Base-by-base conservation (phyloP, 1,140 invertebrate genomes). In the Diploscapter pachys region DNA sequence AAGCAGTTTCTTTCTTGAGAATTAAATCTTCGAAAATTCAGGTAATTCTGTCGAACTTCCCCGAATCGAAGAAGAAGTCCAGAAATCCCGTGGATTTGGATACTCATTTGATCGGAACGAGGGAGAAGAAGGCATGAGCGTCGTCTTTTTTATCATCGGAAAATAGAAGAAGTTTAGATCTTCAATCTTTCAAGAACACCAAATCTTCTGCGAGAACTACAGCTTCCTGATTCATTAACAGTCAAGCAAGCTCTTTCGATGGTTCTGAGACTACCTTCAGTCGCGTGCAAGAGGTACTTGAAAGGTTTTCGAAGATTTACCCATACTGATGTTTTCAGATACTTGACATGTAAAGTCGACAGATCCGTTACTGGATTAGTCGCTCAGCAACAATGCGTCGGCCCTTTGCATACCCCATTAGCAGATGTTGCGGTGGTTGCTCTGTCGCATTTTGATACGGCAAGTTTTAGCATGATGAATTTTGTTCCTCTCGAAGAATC, bases 301-400 rank as follows among this genome's bases (percentile, higher is more conserved):
- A 98, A 94, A 0, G 97, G 31, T 31, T 31, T 31, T 31, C 31
- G 31, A 31, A 31, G 31, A 31, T 31, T 31, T 31, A 31, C 31
- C 31, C 31, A 31, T 31, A 31, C 49, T 55, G 52, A 75, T 50
- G 62, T 61, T 66, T 71, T 3, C 55, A 75, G 74, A 50, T 80
- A 51, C 64, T 50, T 79, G 31, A 69, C 76, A 61, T 77, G 67
- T 64, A 77, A 88, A 87, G 88, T 98, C 2, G 96, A 99, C 86
- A 89, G 96, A 65, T 96, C 93, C 86, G 96, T 98, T 1, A 93
- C 93, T n/a, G 95, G 95, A 50, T 87, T 97, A 49, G 90, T 98
- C 63, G 95, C 93, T 3, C 95, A 98, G 87, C 95, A 98, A 82
- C 96, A 99, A 85, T 98, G 95, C 86, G 93, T 98, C 65, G 95